Evolutionary conservation across 2,888 invertebrate genomes (phyloP).

Genomic region (Dicycla oo): DNA sequence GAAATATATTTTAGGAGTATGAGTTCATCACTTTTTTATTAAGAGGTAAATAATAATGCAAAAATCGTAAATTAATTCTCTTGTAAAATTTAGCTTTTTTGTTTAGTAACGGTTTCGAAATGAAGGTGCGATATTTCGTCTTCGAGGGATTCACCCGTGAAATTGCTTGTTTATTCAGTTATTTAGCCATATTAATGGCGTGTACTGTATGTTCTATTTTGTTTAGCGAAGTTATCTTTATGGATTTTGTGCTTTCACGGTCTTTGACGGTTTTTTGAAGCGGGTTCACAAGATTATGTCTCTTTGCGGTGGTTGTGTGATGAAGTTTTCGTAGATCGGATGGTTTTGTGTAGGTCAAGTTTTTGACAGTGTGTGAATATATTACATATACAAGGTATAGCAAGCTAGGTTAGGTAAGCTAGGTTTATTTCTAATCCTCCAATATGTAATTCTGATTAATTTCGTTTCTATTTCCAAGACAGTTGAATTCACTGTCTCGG

Average conservation of each 20-base stretch:
- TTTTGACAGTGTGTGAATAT: slow-evolving; percentile 12
- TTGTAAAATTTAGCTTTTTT: too few relatives aligned
- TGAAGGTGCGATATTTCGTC: too few relatives aligned
- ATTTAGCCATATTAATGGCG: slow-evolving; percentile 54
- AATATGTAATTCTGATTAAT: not conserved
- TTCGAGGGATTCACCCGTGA: slow-evolving; percentile 45
- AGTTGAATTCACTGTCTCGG: not conserved
- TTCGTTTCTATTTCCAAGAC: not conserved
- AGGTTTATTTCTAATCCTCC: rapidly evolving
- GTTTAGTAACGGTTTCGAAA: too few relatives aligned
- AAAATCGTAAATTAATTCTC: too few relatives aligned
- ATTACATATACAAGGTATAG: not conserved
- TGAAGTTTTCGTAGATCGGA: slow-evolving; percentile 11
- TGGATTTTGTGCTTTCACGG: slow-evolving; percentile 32
- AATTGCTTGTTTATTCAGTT: slow-evolving; percentile 55
- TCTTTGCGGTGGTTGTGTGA: slow-evolving; percentile 21
- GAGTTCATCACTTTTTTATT: too few relatives aligned
- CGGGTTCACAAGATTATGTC: too few relatives aligned
- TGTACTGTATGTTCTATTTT: slow-evolving; percentile 45
- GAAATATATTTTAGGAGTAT: too few relatives aligned
- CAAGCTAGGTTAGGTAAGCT: not conserved
- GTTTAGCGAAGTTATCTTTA: slow-evolving; percentile 49
- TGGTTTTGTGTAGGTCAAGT: slow-evolving; percentile 2
- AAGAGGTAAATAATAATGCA: too few relatives aligned
- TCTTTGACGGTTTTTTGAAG: slow-evolving; percentile 33